phyloP scores from a whole-genome alignment of 2,113 vertebrate genomes.

The Rhinogobius similis region DNA sequence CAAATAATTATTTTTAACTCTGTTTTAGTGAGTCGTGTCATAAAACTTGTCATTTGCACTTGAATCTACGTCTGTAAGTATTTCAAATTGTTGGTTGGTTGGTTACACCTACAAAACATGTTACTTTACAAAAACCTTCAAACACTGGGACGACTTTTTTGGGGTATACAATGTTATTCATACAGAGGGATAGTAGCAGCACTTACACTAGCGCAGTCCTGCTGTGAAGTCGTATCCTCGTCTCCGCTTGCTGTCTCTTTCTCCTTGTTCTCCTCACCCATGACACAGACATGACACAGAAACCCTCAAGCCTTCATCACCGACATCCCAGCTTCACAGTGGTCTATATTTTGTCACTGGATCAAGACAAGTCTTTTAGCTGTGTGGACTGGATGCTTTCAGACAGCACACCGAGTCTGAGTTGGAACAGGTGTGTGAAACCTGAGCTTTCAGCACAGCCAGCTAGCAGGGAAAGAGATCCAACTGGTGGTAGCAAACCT shows the following conservation, averaged over 20 bases:
- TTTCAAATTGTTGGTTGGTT: neutral
- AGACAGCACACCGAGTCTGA: neutral
- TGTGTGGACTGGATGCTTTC: neutral
- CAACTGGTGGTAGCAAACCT: slow-evolving; percentile 17
- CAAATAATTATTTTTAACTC: no score
- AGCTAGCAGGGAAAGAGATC: slow-evolving; percentile 30
- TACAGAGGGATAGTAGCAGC: neutral
- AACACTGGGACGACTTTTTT: neutral
- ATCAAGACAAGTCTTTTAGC: neutral
- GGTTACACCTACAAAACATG: neutral
- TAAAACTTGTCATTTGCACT: no score
- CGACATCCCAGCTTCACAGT: slow-evolving; percentile 14
- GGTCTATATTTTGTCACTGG: slow-evolving; percentile 20
- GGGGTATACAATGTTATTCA: neutral
- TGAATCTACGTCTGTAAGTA: neutral
- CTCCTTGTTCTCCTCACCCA: slow-evolving; percentile 69
- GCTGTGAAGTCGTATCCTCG: slow-evolving; percentile 44
- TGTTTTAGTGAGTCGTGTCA: no score
- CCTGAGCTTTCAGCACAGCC: slow-evolving; percentile 58
- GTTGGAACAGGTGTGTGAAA: slow-evolving; percentile 61
- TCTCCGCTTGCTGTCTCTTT: slow-evolving; percentile 20
- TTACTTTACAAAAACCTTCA: neutral
- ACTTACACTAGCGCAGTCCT: slow-evolving; percentile 74
- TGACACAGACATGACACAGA: slow-evolving; percentile 59
- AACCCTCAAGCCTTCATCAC: slow-evolving; percentile 41